A percentile compares a stretch with the other conserved stretches of the same genome.
Evolutionary conservation across 2,113 vertebrate genomes (phyloP).

Genomic region (Chiloscyllium plagiosum): DNA sequence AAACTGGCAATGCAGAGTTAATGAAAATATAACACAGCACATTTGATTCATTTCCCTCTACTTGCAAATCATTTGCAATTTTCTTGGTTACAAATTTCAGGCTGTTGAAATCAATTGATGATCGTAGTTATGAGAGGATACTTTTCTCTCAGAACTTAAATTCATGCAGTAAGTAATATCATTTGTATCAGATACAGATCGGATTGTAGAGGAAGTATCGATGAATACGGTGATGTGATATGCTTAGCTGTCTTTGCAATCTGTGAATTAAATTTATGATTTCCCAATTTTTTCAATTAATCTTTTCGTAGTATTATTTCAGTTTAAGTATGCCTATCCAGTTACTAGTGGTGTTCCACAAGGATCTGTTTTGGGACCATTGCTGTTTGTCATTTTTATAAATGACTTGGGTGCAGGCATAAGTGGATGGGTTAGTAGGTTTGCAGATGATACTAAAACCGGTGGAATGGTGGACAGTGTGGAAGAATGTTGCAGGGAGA

Average conservation of each 20-base stretch:
- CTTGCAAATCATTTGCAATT: too few relatives aligned
- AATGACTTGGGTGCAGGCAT: too few relatives aligned
- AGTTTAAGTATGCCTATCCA: not conserved
- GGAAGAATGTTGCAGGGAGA: too few relatives aligned
- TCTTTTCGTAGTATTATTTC: not conserved
- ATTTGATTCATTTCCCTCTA: not conserved
- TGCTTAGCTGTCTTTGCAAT: not conserved
- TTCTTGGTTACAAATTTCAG: not conserved
- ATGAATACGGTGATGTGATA: not conserved
- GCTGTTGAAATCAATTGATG: not conserved
- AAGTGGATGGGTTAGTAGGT: too few relatives aligned
- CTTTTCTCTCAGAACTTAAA: not conserved
- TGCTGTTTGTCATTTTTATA: too few relatives aligned
- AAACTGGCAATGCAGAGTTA: not conserved
- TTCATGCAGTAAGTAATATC: not conserved
- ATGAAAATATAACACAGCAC: not conserved
- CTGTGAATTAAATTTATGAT: not conserved
- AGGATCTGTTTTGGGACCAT: too few relatives aligned
- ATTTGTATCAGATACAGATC: not conserved
- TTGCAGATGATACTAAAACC: too few relatives aligned
- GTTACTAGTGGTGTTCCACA: too few relatives aligned
- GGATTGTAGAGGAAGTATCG: not conserved
- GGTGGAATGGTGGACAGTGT: too few relatives aligned
- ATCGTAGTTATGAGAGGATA: not conserved
- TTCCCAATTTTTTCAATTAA: not conserved